A percentile compares a stretch with the other conserved stretches of the same genome.
Conservation (phyloP, 2,797 vertebrate genomes). For the Propithecus deckenii region DNA sequence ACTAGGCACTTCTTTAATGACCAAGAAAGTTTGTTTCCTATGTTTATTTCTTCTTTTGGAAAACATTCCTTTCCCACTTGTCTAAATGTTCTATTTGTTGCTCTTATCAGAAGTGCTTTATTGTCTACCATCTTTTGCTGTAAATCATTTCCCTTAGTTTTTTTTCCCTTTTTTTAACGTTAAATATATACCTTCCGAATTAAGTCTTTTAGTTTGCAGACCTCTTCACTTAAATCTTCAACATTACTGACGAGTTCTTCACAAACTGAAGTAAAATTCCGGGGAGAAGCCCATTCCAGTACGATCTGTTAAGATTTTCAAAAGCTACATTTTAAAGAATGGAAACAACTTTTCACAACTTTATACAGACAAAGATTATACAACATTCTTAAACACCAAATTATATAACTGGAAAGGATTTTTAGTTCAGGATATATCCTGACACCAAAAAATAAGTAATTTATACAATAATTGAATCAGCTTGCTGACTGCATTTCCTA, state of each 20-base stretch:
- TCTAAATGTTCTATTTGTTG: background rate
- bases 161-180: background rate
- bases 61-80: background rate
- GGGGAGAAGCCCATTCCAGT: conserved; percentile 89
- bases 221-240: conserved; percentile 90
- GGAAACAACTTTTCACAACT: conserved; percentile 6
- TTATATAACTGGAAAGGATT: background rate
- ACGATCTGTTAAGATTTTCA: conserved; percentile 86
- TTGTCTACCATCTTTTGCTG: background rate
- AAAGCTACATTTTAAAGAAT: conserved; percentile 64
- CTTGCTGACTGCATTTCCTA: conserved; percentile 42
- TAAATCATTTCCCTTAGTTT: background rate
- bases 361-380: conserved; percentile 27
- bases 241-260: conserved; percentile 87
- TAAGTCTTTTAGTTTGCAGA: conserved; percentile 88
- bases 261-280: conserved; percentile 87
- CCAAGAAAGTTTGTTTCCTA: background rate
- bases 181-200: conserved; percentile 88
- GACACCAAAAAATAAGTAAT: conserved; percentile 22
- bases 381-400: background rate
- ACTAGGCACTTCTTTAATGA: background rate
- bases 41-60: background rate
- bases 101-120: background rate
- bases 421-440: conserved; percentile 54
- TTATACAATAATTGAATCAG: background rate